Conservation (phyloP, 35 echinoderm and acorn worm species). For the Lytechinus variegatus region DNA sequence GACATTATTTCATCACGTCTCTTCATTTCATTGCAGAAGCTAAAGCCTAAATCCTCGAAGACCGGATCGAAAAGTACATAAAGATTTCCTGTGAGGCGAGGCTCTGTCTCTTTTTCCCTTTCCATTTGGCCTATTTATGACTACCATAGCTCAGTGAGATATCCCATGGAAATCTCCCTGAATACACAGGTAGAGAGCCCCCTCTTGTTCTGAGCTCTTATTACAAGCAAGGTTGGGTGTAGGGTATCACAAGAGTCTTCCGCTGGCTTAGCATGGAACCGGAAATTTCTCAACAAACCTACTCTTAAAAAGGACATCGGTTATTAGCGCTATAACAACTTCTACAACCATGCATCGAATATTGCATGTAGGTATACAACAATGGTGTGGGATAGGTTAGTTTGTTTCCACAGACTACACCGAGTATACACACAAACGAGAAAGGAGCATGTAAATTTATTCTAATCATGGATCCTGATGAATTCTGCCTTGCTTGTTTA, state of each 20-base stretch:
- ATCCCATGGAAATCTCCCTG: neutral
- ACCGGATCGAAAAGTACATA: neutral
- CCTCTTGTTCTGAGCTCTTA: neutral
- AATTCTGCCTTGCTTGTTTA: no score
- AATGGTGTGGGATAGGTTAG: neutral
- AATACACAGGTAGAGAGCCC: neutral
- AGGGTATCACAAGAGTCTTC: neutral
- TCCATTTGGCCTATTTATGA: neutral
- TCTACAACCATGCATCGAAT: neutral
- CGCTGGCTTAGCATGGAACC: slow-evolving; percentile 6
- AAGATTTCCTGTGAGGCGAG: neutral
- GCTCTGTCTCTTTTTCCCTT: neutral
- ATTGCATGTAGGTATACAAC: neutral
- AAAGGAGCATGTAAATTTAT: no score
- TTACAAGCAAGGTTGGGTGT: neutral
- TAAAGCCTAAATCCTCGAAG: neutral
- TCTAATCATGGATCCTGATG: no score
- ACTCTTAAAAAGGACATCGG: neutral
- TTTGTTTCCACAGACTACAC: neutral
- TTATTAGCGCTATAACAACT: neutral
- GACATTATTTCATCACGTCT: neutral
- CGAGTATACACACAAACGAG: neutral
- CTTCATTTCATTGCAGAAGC: neutral
- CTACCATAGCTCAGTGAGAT: slow-evolving; percentile 17
- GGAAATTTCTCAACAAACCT: neutral